Conservation (phyloP, 2,797 vertebrate species). For the Epinephelus coioides region DNA sequence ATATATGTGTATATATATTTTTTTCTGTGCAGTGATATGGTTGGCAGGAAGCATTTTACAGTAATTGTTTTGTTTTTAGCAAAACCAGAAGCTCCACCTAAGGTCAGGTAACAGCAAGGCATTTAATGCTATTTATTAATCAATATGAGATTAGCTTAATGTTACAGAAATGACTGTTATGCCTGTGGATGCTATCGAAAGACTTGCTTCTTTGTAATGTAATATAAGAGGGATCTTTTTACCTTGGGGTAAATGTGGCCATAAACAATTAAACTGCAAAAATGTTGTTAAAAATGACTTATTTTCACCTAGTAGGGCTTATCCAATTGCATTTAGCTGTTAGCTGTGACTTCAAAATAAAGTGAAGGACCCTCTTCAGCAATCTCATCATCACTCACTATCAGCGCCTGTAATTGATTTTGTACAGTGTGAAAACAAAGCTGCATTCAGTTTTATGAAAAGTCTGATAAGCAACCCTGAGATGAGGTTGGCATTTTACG, state of each 20-base stretch:
- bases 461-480: slow-evolving; percentile 13
- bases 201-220: neutral
- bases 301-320: neutral
- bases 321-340: slow-evolving; percentile 4
- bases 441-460: slow-evolving; percentile 13
- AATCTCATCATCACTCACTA: neutral
- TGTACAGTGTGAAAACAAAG: slow-evolving; percentile 1
- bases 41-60: too few species aligned
- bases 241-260: neutral
- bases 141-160: neutral
- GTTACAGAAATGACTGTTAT: neutral
- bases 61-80: too few species aligned
- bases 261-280: neutral
- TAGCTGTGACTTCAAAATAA: slow-evolving; percentile 6
- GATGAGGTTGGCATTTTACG: slow-evolving; percentile 18
- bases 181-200: neutral
- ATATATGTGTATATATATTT: too few species aligned
- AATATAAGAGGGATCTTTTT: neutral
- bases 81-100: neutral
- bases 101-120: neutral
- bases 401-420: slow-evolving; percentile 21
- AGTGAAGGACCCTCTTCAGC: neutral
- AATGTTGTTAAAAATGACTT: neutral
- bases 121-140: neutral
- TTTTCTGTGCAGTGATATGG: too few species aligned